Base-by-base conservation (phyloP, 2,888 invertebrate species). In the Xanthorhoe spadicearia region DNA sequence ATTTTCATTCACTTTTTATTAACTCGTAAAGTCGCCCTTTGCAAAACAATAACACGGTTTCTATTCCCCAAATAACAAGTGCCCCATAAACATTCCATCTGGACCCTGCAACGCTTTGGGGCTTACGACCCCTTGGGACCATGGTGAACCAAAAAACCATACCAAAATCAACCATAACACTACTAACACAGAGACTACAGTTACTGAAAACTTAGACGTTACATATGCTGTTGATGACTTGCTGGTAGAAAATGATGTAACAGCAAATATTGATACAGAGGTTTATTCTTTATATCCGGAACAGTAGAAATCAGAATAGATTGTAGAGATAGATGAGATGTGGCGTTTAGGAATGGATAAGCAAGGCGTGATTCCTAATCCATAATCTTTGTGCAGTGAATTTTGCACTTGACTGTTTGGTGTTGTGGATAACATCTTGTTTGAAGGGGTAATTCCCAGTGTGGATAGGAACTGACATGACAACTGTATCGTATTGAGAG, bases 301-400 rank as follows among this genome's bases (percentile, higher is more conserved):
- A 0, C 0, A 0, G 15, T 52, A 74, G 48, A 57, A 60, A 68
- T 10, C 17, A 68, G 43, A 74, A 73, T 76, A 0, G 8, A 7
- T 28, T 77, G 61, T 1, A 13, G 4, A 1, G 4, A 7, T 0
- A 0, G n/a, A 13, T 46, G 38, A 54, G 52, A 75, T 74, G 71
- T 7, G 76, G 17, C 69, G 15, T 85, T 86, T 74, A 64, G 50
- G 57, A 72, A 68, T 71, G 58, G 51, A 1, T 49, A n/a, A 52
- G 6, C 43, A 32, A 86, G 85, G 85, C 88, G 90, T 92, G 91
- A 93, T 92, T 92, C 90, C 81, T n/a, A n/a, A n/a, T n/a, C n/a
- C 88, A 90, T 92, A 91, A 92, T 91, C 90, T 87, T 87, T 86
- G 82, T 85, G 82, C 82, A 83, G 84, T 83, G 87, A 90, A 88